phyloP scores from a whole-genome alignment of 2,113 vertebrate species.

The Semicossyphus pulcher region DNA sequence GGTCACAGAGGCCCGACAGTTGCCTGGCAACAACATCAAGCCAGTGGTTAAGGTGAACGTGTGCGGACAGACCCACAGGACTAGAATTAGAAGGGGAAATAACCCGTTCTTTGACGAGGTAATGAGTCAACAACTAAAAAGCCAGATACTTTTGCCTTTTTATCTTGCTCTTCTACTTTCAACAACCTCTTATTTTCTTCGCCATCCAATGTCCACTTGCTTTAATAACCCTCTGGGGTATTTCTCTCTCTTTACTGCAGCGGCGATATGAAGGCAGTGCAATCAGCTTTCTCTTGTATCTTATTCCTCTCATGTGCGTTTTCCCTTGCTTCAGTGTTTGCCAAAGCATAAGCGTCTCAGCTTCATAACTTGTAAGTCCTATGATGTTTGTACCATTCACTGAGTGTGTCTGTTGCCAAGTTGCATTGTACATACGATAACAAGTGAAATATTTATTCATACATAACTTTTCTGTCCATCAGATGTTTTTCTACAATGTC shows the following conservation, averaged over 20 bases:
- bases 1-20: conserved; percentile 91
- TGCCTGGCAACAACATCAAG: conserved; percentile 94
- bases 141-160: conserved; percentile 1
- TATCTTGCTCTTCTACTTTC: conserved; percentile 2
- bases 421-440: neutral
- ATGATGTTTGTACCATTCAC: conserved; percentile 4
- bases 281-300: conserved; percentile 15
- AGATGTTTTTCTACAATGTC: conserved; percentile 98
- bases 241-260: conserved; percentile 37
- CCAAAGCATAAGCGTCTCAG: conserved; percentile 20
- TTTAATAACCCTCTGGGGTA: conserved; percentile 25
- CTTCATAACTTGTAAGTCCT: conserved; percentile 40
- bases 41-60: conserved; percentile 93
- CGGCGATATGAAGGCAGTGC: neutral
- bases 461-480: conserved; percentile 20
- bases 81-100: conserved; percentile 93
- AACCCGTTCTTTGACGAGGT: conserved; percentile 97
- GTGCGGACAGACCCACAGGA: conserved; percentile 92
- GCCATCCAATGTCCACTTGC: neutral
- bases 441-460: neutral
- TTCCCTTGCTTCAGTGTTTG: conserved; percentile 19
- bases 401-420: neutral
- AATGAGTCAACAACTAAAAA: conserved; percentile 1
- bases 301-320: conserved; percentile 28
- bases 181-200: conserved; percentile 12